Percentiles rank a stretch among this genome's conserved stretches.
Conservation (phyloP, 1,140 invertebrate species). For the Spodoptera frugiperda region DNA sequence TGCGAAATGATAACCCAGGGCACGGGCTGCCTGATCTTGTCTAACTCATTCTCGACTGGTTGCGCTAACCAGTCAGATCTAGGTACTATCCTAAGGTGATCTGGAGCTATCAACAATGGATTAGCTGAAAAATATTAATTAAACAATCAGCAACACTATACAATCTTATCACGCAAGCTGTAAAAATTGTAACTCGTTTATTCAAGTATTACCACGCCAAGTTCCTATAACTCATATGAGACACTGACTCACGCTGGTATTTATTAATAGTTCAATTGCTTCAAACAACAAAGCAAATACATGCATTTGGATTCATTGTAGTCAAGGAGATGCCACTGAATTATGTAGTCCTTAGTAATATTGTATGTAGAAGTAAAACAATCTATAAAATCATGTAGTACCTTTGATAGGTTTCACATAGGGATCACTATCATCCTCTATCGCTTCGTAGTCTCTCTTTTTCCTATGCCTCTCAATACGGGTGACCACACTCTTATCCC, state of each 20-base stretch:
- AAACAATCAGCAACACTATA: slow-evolving; percentile 31
- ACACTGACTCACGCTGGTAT: background rate
- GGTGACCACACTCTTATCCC: slow-evolving; percentile 29
- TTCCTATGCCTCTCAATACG: background rate
- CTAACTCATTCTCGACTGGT: slow-evolving; percentile 78
- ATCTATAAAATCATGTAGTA: slow-evolving; percentile 20
- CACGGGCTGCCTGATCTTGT: slow-evolving; percentile 78
- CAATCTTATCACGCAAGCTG: no score
- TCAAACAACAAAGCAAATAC: background rate
- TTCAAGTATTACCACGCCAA: background rate
- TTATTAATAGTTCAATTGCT: background rate
- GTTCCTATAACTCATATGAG: background rate
- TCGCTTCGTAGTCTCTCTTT: slow-evolving; percentile 30
- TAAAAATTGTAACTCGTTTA: background rate
- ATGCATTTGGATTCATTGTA: background rate
- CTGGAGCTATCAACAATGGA: slow-evolving; percentile 68
- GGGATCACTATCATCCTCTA: slow-evolving; percentile 29
- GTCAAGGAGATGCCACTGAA: background rate
- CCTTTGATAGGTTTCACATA: slow-evolving; percentile 24
- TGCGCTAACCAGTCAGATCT: slow-evolving; percentile 88
- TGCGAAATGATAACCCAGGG: slow-evolving; percentile 86
- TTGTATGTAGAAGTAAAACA: background rate
- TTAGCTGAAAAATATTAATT: slow-evolving; percentile 61
- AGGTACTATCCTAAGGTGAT: slow-evolving; percentile 74
- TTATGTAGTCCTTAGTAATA: background rate